A percentile compares a stretch with the other conserved stretches of the same genome.
Conservation (phyloP, 2,888 invertebrate species). For the Diaphora mendica region DNA sequence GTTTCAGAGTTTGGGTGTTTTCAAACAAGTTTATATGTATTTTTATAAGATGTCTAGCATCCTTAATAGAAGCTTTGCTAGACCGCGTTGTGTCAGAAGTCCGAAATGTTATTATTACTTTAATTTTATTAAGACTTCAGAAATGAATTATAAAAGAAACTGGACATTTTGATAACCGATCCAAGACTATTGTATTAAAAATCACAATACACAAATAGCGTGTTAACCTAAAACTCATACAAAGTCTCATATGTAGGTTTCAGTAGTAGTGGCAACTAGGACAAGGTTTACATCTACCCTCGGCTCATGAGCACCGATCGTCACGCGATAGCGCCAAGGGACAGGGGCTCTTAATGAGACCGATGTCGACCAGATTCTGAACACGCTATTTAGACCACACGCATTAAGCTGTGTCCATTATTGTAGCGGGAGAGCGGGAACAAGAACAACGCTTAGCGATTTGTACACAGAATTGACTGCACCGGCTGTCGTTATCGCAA, state of each 20-base stretch:
- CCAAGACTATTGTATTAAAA: neutral
- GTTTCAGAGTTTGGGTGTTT: too few relatives aligned
- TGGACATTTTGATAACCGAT: neutral
- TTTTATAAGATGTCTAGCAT: too few relatives aligned
- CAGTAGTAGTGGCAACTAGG: constrained; percentile 26
- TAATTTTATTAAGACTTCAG: neutral
- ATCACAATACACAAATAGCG: neutral
- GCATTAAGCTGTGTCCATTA: neutral
- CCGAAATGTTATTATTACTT: too few relatives aligned
- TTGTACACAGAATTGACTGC: neutral
- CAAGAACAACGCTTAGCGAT: neutral
- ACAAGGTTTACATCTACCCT: constrained; percentile 53
- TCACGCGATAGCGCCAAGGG: constrained; percentile 64
- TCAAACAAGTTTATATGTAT: too few relatives aligned
- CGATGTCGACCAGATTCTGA: constrained; percentile 44
- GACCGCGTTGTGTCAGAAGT: too few relatives aligned
- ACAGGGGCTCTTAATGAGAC: constrained; percentile 68
- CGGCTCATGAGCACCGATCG: constrained; percentile 61
- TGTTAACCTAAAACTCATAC: constrained; percentile 11
- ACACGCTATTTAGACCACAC: constrained; percentile 44
- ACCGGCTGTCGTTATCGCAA: neutral
- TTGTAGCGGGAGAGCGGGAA: neutral
- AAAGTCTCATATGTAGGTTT: neutral
- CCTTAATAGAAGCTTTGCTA: too few relatives aligned
- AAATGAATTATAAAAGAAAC: neutral